phyloP scores from a whole-genome alignment of 2,113 vertebrate species.

The Apistogramma diplotaenia region DNA sequence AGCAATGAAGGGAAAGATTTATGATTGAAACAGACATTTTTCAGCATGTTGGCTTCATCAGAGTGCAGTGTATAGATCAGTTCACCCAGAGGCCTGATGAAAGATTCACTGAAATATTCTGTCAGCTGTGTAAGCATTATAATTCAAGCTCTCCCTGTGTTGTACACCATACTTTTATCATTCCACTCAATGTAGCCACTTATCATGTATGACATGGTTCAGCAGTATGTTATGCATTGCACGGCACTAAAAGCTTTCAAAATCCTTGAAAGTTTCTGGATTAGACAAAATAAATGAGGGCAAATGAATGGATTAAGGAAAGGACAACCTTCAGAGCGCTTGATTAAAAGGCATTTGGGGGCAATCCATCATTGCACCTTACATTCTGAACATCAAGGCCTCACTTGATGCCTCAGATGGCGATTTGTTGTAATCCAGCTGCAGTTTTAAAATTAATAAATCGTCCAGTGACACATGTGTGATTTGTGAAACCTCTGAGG shows the following conservation, averaged over 20 bases:
- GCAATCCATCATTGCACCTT: neutral
- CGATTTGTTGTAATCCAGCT: neutral
- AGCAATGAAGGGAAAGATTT: conserved; percentile 7
- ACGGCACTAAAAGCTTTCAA: neutral
- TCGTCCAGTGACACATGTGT: neutral
- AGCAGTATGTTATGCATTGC: rapidly evolving
- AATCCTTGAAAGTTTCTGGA: neutral
- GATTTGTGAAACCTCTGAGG: neutral
- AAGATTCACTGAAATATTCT: neutral
- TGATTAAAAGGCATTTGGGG: neutral
- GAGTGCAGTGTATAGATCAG: neutral
- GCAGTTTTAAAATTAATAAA: neutral
- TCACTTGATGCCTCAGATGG: neutral
- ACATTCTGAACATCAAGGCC: neutral
- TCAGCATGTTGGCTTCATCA: conserved; percentile 12
- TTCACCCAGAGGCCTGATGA: neutral
- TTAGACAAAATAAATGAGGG: neutral
- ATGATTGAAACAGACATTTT: conserved; percentile 21
- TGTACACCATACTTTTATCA: neutral
- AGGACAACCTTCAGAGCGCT: neutral
- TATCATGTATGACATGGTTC: neutral
- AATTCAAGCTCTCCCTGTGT: neutral
- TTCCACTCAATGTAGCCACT: neutral
- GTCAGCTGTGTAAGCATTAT: neutral
- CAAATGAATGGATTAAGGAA: neutral